Evolutionary conservation across 2,888 invertebrate species (phyloP).

Genomic region (Matsumyia berberina): DNA sequence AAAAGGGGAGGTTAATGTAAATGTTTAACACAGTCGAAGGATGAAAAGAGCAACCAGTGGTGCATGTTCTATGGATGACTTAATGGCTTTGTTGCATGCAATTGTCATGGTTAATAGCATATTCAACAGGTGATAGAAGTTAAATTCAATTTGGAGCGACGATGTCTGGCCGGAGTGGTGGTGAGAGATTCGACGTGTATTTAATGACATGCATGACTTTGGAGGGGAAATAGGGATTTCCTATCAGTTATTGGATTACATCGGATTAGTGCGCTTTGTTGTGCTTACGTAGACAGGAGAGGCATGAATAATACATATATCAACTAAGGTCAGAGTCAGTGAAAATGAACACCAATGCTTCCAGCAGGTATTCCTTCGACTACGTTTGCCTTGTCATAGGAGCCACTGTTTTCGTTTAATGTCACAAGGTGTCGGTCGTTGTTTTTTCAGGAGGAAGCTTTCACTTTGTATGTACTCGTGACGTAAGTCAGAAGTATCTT

Average conservation of each 20-base stretch:
- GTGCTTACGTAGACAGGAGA: slow-evolving; percentile 6
- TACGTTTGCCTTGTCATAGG: no score
- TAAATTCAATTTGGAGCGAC: slow-evolving; percentile 56
- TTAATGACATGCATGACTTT: slow-evolving; percentile 45
- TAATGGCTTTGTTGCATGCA: slow-evolving; percentile 72
- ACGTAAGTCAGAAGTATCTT: no score
- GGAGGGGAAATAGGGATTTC: slow-evolving; percentile 44
- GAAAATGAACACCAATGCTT: neutral
- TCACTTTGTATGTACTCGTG: no score
- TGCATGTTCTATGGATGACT: slow-evolving; percentile 25
- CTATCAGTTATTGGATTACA: slow-evolving; percentile 49
- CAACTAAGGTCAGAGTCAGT: neutral
- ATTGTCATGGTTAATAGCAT: slow-evolving; percentile 49
- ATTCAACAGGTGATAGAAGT: slow-evolving; percentile 62
- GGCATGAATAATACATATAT: neutral
- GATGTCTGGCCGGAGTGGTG: slow-evolving; percentile 18
- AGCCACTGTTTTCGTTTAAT: neutral
- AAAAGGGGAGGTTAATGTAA: slow-evolving; percentile 14
- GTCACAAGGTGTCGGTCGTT: no score
- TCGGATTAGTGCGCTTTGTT: slow-evolving; percentile 31
- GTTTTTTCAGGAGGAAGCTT: no score
- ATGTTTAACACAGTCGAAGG: slow-evolving; percentile 52
- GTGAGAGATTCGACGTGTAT: slow-evolving; percentile 12
- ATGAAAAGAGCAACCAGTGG: slow-evolving; percentile 58
- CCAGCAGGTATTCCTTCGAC: no score